Evolutionary conservation across 1,140 invertebrate species (phyloP).

Genomic region (Hypsibius dujardini): DNA sequence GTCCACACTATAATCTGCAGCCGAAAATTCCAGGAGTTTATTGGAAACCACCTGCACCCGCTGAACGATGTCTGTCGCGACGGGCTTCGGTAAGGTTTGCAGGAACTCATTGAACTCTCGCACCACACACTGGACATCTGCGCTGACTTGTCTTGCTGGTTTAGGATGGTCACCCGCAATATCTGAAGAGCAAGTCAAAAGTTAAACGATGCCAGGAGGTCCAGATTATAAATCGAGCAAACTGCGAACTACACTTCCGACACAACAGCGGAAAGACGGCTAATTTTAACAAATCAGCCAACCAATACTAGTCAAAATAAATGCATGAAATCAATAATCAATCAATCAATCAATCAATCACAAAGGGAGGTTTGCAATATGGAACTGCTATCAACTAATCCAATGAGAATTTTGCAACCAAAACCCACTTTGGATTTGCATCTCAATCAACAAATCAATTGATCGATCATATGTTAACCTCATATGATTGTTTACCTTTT

Average conservation of each 20-base stretch:
- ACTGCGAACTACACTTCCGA: too few relatives aligned
- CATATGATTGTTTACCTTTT: constrained; percentile 14
- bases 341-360: too few relatives aligned
- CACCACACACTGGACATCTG: constrained; percentile 32
- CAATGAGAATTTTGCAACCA: too few relatives aligned
- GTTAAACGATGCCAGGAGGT: not conserved
- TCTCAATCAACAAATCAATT: not conserved
- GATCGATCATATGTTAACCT: not conserved
- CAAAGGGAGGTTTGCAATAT: too few relatives aligned
- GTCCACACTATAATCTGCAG: constrained; percentile 44
- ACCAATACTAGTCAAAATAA: too few relatives aligned
- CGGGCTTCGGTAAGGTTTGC: constrained; percentile 29
- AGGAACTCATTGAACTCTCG: constrained; percentile 34
- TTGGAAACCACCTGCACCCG: constrained; percentile 47
- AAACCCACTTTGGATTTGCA: not conserved
- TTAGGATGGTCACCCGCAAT: constrained; percentile 20
- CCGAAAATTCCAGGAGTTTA: constrained; percentile 45
- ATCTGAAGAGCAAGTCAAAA: constrained; percentile 7
- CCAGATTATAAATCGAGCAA: too few relatives aligned
- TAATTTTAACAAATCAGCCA: too few relatives aligned
- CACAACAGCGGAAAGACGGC: too few relatives aligned
- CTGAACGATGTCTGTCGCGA: constrained; percentile 48
- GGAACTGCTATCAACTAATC: too few relatives aligned
- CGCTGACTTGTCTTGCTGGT: constrained; percentile 27
- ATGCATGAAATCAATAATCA: too few relatives aligned